phyloP scores from a whole-genome alignment of 1,140 invertebrate genomes.

The Eueides isabella region DNA sequence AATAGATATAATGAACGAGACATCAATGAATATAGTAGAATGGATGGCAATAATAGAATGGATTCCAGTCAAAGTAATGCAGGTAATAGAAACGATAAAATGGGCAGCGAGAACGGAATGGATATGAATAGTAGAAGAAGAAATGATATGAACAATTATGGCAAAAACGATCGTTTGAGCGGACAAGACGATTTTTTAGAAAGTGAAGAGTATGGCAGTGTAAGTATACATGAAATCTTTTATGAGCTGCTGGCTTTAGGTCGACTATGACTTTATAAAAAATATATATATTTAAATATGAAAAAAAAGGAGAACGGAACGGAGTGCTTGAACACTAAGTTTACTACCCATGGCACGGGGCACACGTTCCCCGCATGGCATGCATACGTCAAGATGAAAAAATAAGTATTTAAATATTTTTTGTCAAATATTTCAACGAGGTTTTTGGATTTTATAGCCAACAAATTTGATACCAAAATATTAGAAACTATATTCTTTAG shows the following conservation, averaged over 20 bases:
- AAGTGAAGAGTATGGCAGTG: constrained; percentile 53
- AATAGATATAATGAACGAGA: not conserved
- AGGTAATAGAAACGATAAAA: constrained; percentile 28
- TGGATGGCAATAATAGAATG: constrained; percentile 24
- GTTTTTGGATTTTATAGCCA: no score
- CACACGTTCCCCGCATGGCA: no score
- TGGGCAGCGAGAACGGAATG: constrained; percentile 25
- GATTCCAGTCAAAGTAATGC: constrained; percentile 23
- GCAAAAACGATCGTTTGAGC: constrained; percentile 42
- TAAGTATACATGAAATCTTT: constrained; percentile 43
- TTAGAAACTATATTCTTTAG: no score
- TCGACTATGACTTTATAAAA: no score
- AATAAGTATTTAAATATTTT: no score
- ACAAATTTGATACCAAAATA: no score
- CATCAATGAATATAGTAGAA: not conserved
- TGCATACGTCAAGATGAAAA: no score
- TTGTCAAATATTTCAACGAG: no score
- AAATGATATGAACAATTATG: constrained; percentile 44
- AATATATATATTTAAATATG: no score
- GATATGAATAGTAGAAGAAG: constrained; percentile 34
- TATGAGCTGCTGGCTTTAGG: not conserved
- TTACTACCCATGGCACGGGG: no score
- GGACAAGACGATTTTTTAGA: constrained; percentile 56
- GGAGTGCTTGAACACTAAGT: no score
- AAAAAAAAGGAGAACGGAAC: no score